These are phyloP conservation scores for Paracentrotus lividus DNA, from an alignment of 53 echinoderm and acorn worm species.

Conservation along the genomic window DNA sequence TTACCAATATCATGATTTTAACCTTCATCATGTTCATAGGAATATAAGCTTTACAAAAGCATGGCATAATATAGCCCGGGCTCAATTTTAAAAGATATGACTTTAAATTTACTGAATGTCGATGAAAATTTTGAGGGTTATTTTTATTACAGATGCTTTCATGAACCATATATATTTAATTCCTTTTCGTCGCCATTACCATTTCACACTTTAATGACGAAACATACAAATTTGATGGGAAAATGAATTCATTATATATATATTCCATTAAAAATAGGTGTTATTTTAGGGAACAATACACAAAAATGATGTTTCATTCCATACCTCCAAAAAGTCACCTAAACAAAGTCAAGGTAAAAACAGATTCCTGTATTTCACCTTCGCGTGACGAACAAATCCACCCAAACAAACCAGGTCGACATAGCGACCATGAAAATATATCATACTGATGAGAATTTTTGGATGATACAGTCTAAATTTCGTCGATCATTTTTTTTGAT, in stretches of 20 bases:
- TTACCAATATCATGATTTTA: no score
- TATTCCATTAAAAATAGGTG: not conserved
- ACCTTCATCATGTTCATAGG: no score
- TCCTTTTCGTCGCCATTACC: not conserved
- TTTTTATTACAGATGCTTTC: no score
- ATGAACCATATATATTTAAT: not conserved
- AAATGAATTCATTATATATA: not conserved
- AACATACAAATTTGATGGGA: not conserved
- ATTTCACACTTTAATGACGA: not conserved
- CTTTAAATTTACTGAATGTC: no score
- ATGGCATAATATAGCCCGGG: no score
- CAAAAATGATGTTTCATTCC: not conserved
- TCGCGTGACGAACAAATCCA: constrained; percentile 28
- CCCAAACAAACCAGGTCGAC: constrained; percentile 42
- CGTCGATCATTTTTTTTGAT: constrained; percentile 1
- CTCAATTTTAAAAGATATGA: no score
- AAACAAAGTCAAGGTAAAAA: constrained; percentile 25
- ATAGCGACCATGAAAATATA: constrained; percentile 18
- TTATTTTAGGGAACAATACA: not conserved
- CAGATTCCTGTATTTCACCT: constrained; percentile 32
- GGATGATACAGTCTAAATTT: constrained; percentile 1
- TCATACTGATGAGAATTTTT: not conserved
- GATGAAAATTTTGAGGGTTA: no score
- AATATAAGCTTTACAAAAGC: no score
- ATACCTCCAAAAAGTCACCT: not conserved